These are phyloP conservation scores for Equus quagga DNA, from an alignment of 2,113 vertebrate species.

Conservation along the genomic window DNA sequence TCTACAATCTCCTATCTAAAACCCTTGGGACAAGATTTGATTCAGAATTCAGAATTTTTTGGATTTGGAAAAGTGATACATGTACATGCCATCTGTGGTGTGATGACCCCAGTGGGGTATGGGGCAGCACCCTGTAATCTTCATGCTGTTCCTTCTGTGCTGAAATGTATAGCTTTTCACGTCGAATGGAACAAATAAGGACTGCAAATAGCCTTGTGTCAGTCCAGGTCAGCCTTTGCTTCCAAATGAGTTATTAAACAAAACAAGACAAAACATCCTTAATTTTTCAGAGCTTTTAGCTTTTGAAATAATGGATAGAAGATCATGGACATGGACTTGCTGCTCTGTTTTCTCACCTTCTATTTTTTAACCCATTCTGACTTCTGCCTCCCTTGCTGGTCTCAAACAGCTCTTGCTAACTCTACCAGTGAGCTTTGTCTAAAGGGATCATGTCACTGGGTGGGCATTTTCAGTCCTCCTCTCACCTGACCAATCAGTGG, in stretches of 20 bases:
- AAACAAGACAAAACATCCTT: background rate
- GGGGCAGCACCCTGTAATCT: background rate
- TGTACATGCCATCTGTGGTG: background rate
- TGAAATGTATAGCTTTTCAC: background rate
- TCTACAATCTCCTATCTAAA: background rate
- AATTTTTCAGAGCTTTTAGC: background rate
- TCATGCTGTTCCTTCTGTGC: background rate
- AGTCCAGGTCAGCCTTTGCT: constrained; percentile 4
- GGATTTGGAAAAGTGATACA: background rate
- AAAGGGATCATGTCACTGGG: background rate
- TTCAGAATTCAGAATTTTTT: background rate
- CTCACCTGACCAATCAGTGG: background rate
- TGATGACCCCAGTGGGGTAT: background rate
- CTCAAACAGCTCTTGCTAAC: background rate
- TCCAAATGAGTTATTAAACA: background rate
- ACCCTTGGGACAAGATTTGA: background rate
- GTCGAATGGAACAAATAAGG: background rate
- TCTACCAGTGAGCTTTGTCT: background rate
- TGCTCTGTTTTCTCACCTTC: background rate
- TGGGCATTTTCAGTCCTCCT: background rate
- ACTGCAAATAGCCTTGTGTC: background rate
- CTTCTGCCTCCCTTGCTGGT: background rate
- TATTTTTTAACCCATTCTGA: background rate
- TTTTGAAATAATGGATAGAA: background rate
- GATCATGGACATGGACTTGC: background rate